Percentiles rank a stretch among this genome's conserved stretches.
Conservation (phyloP, 2,797 vertebrate species). For the Poecilia gillii region DNA sequence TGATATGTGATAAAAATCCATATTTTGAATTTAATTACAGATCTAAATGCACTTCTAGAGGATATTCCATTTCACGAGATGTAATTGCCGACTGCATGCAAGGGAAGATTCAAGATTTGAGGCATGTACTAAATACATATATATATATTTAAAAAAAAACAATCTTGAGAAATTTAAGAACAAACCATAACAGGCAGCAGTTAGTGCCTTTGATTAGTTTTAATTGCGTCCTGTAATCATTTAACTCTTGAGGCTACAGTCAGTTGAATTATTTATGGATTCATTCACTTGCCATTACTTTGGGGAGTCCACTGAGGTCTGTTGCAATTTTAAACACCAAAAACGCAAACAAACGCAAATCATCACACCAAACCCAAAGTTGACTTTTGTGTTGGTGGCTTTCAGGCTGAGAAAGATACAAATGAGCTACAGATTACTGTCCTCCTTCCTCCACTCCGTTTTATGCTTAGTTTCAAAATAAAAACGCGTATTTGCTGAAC, state of each 20-base stretch:
- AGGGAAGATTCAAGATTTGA: background rate
- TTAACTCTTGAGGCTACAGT: conserved; percentile 64
- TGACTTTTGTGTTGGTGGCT: conserved; percentile 56
- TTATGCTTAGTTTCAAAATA: conserved; percentile 64
- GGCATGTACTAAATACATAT: background rate
- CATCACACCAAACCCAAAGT: conserved; percentile 65
- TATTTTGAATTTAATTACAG: background rate
- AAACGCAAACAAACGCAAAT: conserved; percentile 67
- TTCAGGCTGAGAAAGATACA: conserved; percentile 48
- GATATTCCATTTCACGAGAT: background rate
- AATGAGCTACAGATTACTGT: conserved; percentile 63
- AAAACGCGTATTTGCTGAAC: conserved; percentile 76
- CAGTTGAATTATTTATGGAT: conserved; percentile 78
- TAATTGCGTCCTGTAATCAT: conserved; percentile 80
- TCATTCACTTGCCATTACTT: conserved; percentile 70
- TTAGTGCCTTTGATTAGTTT: conserved; percentile 70
- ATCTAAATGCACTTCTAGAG: background rate
- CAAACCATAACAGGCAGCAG: conserved; percentile 67
- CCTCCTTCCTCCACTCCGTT: conserved; percentile 31
- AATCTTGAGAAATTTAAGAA: conserved; percentile 63
- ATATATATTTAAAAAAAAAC: no score
- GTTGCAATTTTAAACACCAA: conserved; percentile 45
- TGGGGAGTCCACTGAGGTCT: conserved; percentile 60
- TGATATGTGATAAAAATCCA: background rate
- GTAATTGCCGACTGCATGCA: background rate